Evolutionary conservation across 2,113 vertebrate species (phyloP), one percentile per base, ranked within the genome.

Genomic region (Fukomys damarensis): DNA sequence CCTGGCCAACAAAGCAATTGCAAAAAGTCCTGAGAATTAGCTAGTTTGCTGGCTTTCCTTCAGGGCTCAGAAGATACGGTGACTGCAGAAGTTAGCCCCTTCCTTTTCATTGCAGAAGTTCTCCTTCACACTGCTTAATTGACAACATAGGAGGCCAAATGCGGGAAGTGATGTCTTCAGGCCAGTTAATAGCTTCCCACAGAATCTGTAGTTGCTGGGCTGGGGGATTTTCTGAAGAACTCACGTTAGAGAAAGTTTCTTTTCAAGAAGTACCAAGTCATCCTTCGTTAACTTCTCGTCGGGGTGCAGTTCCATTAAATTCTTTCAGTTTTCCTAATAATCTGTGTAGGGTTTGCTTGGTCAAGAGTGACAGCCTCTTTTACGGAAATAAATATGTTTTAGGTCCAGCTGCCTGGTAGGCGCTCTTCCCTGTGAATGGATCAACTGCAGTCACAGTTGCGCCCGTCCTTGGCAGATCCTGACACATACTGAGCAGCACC

Each of bases 401-500:
- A 49, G 46, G 46, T 49, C 46, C 46, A 49, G 46, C 46, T 49
- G 46, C 5, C 46, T 49, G 46, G 9, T 49, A 49, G 46, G 46
- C 46, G 9, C 46, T 49, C 5, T 49, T 49, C 46, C 99, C 99
- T 99, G 99, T 99, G 97, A 99, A 99, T 5, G 99, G 99, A 98
- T 99, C 99, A 77, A 99, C 98, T 46, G 97, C 98, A 58, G 99
- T 98, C 38, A 95, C 38, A 49, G 46, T 49, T 49, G 9, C 9
- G 46, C 46, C 46, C 61, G 98, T 81, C 52, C 89, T 98, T 5
- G 97, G 99, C 99, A 54, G 99, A 98, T 10, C 99, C 99, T 0
- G 99, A 99, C 96, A 99, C 99, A 46, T 99, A 99, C 30, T 99
- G 99, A 22, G 99, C 99, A 95, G 99, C 97, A 95, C 99, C 99